Evolutionary conservation across 2,888 invertebrate species (phyloP).

Genomic region (Mythimna lalbum): DNA sequence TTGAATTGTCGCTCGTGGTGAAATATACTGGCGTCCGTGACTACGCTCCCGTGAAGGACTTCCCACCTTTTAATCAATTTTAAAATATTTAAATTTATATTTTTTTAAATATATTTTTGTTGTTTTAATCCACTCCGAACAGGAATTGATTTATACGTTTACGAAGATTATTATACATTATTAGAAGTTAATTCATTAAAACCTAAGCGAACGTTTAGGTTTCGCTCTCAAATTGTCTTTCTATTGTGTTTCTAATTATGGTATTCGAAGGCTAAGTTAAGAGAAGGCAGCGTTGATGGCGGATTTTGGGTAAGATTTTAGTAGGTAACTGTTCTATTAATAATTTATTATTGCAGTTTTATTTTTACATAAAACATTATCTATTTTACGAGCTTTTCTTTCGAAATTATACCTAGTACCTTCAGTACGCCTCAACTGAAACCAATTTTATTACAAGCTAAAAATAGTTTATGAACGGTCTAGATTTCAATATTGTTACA

Average conservation of each 20-base stretch:
- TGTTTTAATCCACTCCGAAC: too few relatives aligned
- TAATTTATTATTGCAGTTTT: not conserved
- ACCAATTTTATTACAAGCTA: not conserved
- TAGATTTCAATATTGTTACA: not conserved
- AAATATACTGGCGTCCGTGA: too few relatives aligned
- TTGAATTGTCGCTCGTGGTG: too few relatives aligned
- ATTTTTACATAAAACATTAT: not conserved
- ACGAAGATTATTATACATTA: not conserved
- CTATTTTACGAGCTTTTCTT: not conserved
- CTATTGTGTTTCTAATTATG: too few relatives aligned
- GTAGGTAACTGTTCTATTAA: not conserved
- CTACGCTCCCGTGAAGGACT: too few relatives aligned
- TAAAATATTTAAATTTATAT: too few relatives aligned
- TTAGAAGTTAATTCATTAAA: not conserved
- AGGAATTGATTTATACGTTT: too few relatives aligned
- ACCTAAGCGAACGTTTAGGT: too few relatives aligned
- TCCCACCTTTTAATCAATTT: too few relatives aligned
- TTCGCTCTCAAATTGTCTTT: too few relatives aligned
- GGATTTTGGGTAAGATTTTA: constrained; percentile 22
- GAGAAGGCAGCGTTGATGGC: not conserved
- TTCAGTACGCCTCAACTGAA: not conserved
- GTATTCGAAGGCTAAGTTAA: too few relatives aligned
- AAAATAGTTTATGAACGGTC: not conserved
- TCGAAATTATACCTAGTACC: not conserved
- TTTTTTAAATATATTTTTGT: too few relatives aligned